A percentile compares a stretch with the other conserved stretches of the same genome.
phyloP scores from a whole-genome alignment of 2,113 vertebrate species.

The Redunca redunca region DNA sequence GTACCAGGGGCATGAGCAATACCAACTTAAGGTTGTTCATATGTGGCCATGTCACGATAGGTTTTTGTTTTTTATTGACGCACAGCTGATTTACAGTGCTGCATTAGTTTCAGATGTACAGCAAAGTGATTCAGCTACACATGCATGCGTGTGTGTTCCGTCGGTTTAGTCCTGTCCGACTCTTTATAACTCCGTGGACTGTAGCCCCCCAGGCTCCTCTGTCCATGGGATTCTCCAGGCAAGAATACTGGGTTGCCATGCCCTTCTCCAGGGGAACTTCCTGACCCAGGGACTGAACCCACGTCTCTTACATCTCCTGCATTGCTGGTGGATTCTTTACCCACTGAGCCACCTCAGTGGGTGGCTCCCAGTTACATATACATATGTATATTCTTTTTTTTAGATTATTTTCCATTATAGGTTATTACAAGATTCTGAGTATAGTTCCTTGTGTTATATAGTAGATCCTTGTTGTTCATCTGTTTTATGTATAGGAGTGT shows the following conservation, averaged over 20 bases:
- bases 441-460: not conserved
- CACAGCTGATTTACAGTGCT: not conserved
- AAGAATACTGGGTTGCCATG: not conserved
- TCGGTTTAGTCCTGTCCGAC: not conserved
- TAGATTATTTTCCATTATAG: not conserved
- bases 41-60: not conserved
- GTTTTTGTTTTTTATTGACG: not conserved
- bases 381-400: not conserved
- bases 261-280: not conserved
- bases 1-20: too few species aligned
- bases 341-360: not conserved
- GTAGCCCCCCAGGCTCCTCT: not conserved
- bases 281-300: not conserved
- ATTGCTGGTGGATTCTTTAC: not conserved
- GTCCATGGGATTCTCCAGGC: not conserved
- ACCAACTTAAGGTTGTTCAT: not conserved
- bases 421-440: not conserved
- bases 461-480: not conserved
- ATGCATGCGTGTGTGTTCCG: rapidly evolving
- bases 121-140: not conserved
- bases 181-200: not conserved
- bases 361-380: not conserved
- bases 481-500: not conserved
- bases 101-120: not conserved
- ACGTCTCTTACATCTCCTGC: not conserved